Evolutionary conservation across 2,888 invertebrate genomes (phyloP).

Genomic region (Agrotis puta): DNA sequence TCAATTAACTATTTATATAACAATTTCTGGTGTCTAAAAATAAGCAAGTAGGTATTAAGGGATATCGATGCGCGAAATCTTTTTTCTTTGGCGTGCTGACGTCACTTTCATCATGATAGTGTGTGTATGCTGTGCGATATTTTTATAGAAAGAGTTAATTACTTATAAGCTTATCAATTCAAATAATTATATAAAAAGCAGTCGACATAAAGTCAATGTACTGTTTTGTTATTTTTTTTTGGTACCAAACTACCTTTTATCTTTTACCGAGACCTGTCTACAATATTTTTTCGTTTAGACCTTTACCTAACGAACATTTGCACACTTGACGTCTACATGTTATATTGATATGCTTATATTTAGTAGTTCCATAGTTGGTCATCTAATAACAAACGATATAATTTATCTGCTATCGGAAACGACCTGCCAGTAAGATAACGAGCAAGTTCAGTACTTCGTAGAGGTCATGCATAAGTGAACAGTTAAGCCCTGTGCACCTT

Average conservation of each 20-base stretch:
- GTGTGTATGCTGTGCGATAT: no score
- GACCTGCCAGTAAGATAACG: conserved; percentile 40
- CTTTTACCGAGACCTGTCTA: not conserved
- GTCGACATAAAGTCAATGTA: no score
- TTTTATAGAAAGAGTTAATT: conserved; percentile 10
- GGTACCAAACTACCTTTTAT: not conserved
- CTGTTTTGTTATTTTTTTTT: not conserved
- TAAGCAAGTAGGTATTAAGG: conserved; percentile 2
- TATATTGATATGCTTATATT: not conserved
- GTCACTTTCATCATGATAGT: not conserved
- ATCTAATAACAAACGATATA: conserved; percentile 15
- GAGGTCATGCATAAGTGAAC: conserved; percentile 40
- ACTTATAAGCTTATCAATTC: no score
- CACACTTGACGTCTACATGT: not conserved
- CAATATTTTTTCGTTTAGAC: not conserved
- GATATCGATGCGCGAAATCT: not conserved
- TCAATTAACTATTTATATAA: conserved; percentile 13
- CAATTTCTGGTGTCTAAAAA: conserved; percentile 25
- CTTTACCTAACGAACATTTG: not conserved
- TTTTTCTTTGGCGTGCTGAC: not conserved
- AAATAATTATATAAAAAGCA: no score
- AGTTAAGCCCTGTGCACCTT: conserved; percentile 1
- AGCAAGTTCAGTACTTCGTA: conserved; percentile 38
- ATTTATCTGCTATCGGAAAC: conserved; percentile 23
- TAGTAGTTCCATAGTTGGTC: not conserved